These are phyloP conservation scores for Hippocampus zosterae DNA, from an alignment of 2,113 vertebrate species.

Conservation along the genomic window DNA sequence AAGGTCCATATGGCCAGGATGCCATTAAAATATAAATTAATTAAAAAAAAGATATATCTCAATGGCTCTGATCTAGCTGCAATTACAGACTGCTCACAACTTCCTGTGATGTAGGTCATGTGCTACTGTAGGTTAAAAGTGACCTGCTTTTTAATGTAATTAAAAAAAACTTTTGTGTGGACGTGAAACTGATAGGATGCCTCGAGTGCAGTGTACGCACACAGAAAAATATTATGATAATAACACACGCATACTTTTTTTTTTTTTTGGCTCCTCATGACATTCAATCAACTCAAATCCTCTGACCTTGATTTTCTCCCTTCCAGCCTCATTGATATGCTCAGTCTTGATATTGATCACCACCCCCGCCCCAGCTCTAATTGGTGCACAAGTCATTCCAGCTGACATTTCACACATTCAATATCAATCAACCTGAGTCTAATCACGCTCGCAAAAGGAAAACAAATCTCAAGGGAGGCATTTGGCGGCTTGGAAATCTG, in stretches of 20 bases:
- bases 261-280: not conserved
- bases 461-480: constrained; percentile 8
- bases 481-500: not conserved
- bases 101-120: too few relatives aligned
- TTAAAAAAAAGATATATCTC: too few relatives aligned
- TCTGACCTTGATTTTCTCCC: not conserved
- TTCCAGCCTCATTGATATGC: not conserved
- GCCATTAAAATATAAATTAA: constrained; percentile 29
- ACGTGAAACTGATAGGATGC: too few relatives aligned
- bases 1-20: constrained; percentile 63
- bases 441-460: constrained; percentile 9
- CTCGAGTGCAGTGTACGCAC: too few relatives aligned
- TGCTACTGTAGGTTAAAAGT: too few relatives aligned
- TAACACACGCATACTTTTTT: not conserved
- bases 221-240: too few relatives aligned
- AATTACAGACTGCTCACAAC: too few relatives aligned
- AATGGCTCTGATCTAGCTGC: too few relatives aligned
- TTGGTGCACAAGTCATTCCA: constrained; percentile 17
- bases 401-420: constrained; percentile 12
- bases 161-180: too few relatives aligned
- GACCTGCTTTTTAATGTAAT: too few relatives aligned
- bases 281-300: not conserved
- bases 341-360: constrained; percentile 11
- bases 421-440: constrained; percentile 23
- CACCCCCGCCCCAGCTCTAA: not conserved